Conservation (phyloP, 2,888 invertebrate species). For the Caenorhabditis zanzibari region DNA sequence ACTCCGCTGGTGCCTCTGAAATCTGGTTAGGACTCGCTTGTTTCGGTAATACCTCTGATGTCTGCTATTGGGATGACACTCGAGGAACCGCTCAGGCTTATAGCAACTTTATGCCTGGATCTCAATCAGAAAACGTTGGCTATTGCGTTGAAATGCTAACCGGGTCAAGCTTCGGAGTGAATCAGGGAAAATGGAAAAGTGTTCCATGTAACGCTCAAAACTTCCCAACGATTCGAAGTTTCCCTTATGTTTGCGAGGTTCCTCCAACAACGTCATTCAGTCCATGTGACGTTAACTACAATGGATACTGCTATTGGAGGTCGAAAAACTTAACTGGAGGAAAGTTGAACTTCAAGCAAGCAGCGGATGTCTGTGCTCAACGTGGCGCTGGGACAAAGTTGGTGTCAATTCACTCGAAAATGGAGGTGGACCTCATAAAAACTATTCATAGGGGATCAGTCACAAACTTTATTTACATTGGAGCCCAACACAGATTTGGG, state of each 20-base stretch:
- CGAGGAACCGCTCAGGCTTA: neutral
- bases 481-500: no score
- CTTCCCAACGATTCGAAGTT: neutral
- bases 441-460: neutral
- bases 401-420: conserved; percentile 2
- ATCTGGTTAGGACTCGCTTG: neutral
- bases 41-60: neutral
- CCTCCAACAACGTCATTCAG: neutral
- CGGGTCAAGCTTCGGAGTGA: neutral
- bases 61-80: neutral
- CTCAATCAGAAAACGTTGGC: neutral
- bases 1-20: neutral
- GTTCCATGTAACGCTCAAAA: neutral
- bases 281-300: conserved; percentile 4
- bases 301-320: neutral
- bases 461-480: neutral
- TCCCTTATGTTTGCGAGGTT: neutral
- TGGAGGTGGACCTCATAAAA: neutral
- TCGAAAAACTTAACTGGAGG: neutral
- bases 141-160: neutral
- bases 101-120: neutral
- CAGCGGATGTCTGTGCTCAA: neutral
- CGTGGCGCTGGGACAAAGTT: neutral
- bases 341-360: neutral
- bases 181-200: neutral